Base-by-base conservation (phyloP, 2,113 vertebrate genomes). In the Coreoperca whiteheadi region DNA sequence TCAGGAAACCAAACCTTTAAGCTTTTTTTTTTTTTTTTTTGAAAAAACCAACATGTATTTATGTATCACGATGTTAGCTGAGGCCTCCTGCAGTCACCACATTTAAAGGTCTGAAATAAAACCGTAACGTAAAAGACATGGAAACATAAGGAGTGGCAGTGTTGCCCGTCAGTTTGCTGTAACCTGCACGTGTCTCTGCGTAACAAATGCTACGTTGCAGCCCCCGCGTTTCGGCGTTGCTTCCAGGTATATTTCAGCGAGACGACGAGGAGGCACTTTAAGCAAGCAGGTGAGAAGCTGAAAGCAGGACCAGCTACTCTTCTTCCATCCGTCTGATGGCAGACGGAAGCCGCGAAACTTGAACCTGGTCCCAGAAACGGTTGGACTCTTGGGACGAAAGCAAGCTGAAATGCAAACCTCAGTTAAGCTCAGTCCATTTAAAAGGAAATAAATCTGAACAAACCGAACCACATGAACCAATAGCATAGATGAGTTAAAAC, bases 261-360 rank as follows among this genome's bases (percentile, higher is more conserved):
- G 48, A 74, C 7, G 14, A 32, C 70, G 4, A 14, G 51, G 86
- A 91, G 90, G 90, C 89, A 91, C 91, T 89, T n/a, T 85, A 51
- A 90, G 61, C 83, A 73, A 78, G 39, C 70, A 77, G 59, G 77
- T 32, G 7, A 28, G 30, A 0, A 14, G 2, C 11, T 56, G 34
- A 65, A 28, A 41, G 16, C 61, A 20, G 16, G 6, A 39, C 15
- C 9, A 20, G 16, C 12, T 20, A 4, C 56, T 54, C 14, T 37
- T 28, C 74, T 60, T 54, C 7, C 1, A 14, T 25, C 43, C n/a
- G n/a, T n/a, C n/a, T n/a, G n/a, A n/a, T n/a, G n/a, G n/a, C n/a
- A n/a, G n/a, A n/a, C n/a, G n/a, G n/a, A n/a, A n/a, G n/a, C n/a
- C n/a, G n/a, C n/a, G n/a, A n/a, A n/a, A n/a, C n/a, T n/a, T n/a